phyloP scores from a whole-genome alignment of 2,797 vertebrate genomes.

The Microhierax caerulescens region DNA sequence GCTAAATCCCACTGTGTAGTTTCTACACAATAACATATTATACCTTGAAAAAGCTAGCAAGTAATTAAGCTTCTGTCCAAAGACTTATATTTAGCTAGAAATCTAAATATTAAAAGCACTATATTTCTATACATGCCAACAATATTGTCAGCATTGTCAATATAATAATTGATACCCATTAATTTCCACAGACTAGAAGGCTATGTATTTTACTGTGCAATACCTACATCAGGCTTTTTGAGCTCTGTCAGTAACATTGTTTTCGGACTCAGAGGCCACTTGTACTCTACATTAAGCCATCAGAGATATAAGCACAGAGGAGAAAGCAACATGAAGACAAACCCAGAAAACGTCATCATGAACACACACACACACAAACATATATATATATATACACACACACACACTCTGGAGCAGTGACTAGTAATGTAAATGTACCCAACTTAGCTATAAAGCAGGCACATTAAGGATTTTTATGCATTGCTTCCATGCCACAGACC shows the following conservation, averaged over 20 bases:
- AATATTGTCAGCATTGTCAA: neutral
- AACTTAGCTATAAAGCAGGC: neutral
- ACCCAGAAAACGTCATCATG: neutral
- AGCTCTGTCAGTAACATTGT: neutral
- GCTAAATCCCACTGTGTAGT: neutral
- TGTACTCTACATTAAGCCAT: neutral
- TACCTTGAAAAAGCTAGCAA: neutral
- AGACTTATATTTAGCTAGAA: neutral
- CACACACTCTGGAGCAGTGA: neutral
- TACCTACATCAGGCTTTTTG: neutral
- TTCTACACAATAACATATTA: neutral
- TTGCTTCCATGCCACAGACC: neutral
- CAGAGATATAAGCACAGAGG: neutral
- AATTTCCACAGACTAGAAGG: neutral
- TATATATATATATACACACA: too few species aligned
- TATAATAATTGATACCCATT: neutral
- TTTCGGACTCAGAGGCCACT: neutral
- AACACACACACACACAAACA: fast-evolving
- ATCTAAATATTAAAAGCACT: neutral
- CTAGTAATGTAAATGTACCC: neutral
- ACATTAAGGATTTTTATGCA: neutral
- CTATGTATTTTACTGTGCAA: neutral
- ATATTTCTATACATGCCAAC: neutral
- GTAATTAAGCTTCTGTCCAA: neutral
- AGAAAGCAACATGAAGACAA: neutral